Evolutionary conservation across 2,888 invertebrate genomes (phyloP), one percentile per base, ranked within the genome.

Genomic region (Hipparchia semele): DNA sequence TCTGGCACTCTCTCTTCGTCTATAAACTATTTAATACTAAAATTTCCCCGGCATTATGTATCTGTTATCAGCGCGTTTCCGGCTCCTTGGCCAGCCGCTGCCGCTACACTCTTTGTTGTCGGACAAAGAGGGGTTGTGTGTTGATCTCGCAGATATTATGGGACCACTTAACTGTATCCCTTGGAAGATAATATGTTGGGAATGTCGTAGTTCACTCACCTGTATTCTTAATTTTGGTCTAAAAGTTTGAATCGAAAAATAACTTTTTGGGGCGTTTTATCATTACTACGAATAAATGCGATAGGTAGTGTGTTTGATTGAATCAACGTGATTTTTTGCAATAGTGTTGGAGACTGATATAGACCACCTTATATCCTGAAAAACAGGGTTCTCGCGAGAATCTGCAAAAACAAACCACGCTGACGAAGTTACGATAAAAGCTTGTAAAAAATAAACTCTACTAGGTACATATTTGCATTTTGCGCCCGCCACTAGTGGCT

Each of bases 1-100:
- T n/a, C n/a, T n/a, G n/a, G n/a, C n/a, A n/a, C n/a, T 7, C 2
- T 10, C 59, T 59, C 59, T 59, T 39, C 10, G 6, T 33, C 70
- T 49, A 66, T 56, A 51, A 39, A 64, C 70, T 70, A 74, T 77
- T 77, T 75, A 73, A 72, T 75, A 78, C 77, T 75, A 77, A 75
- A 76, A 78, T 76, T 64, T 70, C 76, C 56, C 69, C 70, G 49
- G 69, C 78, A 71, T 78, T 77, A 78, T 78, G 75, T 72, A 75
- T 51, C 45, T 51, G 71, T 73, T 78, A 79, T 79, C 78, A 68
- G 51, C 67, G 58, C n/a, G 68, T 66, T 76, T 72, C 75, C 75
- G 70, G 73, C 73, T 60, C 72, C 59, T 59, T 12, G 67, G 58
- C 66, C 33, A 23, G 39, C 51, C 58, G 45, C 53, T 45, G 54